Conservation (phyloP, 2,797 vertebrate species). For the Rachycentron canadum region DNA sequence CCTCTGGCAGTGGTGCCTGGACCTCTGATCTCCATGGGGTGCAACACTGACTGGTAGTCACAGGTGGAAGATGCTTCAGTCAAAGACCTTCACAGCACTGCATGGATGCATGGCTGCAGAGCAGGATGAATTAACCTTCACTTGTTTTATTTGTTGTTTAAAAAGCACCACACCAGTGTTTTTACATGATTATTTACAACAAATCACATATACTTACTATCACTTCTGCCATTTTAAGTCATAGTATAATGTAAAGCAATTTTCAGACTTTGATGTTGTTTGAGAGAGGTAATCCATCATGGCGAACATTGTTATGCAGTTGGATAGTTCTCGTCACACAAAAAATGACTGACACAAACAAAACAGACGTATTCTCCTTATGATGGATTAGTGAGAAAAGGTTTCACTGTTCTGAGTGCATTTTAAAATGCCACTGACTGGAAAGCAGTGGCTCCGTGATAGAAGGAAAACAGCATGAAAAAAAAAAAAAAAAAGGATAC, state of each 20-base stretch:
- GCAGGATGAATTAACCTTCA: conserved; percentile 19
- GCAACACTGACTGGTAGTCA: conserved; percentile 22
- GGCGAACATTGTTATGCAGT: background rate
- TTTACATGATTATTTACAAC: conserved; percentile 3
- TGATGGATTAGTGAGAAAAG: background rate
- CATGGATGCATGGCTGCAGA: background rate
- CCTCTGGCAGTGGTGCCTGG: conserved; percentile 17
- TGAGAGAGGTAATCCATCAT: background rate
- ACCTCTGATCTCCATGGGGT: conserved; percentile 63
- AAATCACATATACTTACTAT: background rate
- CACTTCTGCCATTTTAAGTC: background rate
- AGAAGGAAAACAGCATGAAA: background rate
- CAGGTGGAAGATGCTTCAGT: conserved; percentile 34
- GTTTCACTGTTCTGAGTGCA: background rate
- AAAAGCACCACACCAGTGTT: background rate
- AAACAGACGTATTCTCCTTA: background rate
- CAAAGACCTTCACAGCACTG: conserved; percentile 28
- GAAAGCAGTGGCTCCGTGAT: background rate
- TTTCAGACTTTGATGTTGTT: background rate
- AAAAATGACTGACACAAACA: background rate
- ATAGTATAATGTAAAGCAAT: background rate
- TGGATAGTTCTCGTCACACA: background rate
- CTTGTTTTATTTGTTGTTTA: background rate
- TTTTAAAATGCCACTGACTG: background rate
- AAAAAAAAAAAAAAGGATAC: background rate